Evolutionary conservation across 2,113 vertebrate genomes (phyloP).

Genomic region (Heptranchias perlo): DNA sequence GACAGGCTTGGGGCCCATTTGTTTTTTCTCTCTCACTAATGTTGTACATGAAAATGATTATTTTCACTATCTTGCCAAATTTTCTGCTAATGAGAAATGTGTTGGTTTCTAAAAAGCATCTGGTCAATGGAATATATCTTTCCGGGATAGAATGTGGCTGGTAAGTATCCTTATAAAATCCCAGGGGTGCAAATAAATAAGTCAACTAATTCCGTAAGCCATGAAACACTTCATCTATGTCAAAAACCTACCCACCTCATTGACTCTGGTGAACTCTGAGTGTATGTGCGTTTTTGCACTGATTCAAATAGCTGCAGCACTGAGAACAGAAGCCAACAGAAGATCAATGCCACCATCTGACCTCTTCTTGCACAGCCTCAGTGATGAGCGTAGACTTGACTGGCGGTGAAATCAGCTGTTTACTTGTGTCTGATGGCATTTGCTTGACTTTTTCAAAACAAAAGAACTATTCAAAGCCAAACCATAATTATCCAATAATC

Average conservation of each 20-base stretch:
- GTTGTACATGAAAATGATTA: neutral
- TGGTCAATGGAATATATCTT: neutral
- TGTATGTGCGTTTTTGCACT: neutral
- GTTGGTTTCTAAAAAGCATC: neutral
- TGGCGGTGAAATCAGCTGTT: neutral
- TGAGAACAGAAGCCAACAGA: neutral
- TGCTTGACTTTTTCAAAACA: neutral
- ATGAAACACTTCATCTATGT: neutral
- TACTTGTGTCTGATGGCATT: neutral
- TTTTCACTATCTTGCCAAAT: neutral
- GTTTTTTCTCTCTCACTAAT: neutral
- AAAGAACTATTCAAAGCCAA: neutral
- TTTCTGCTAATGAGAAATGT: neutral
- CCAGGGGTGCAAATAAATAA: conserved; percentile 13
- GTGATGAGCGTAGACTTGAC: neutral
- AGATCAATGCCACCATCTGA: neutral
- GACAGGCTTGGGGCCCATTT: neutral
- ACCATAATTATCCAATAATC: neutral
- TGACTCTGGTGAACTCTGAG: neutral
- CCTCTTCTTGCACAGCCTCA: neutral
- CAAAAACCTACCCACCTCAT: neutral
- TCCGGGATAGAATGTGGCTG: neutral
- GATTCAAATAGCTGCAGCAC: neutral
- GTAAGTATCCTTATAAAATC: neutral
- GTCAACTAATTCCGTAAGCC: conserved; percentile 19